Evolutionary conservation across 2,113 vertebrate species (phyloP).

Genomic region (Pituophis catenifer): DNA sequence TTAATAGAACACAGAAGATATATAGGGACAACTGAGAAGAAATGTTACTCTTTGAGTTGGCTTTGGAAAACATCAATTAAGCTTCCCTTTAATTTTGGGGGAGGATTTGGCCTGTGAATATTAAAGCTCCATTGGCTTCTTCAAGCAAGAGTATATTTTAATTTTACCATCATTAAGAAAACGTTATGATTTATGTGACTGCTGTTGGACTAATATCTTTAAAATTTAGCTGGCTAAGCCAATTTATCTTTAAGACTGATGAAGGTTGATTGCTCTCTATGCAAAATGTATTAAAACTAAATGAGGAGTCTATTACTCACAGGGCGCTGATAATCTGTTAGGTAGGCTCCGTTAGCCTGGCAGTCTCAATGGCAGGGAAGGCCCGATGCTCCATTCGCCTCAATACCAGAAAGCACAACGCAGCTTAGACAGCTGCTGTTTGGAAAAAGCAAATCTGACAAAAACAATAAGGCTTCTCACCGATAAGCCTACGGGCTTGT

Average conservation of each 20-base stretch:
- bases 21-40: constrained; percentile 22
- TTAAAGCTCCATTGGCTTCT: constrained; percentile 71
- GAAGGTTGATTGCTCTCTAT: constrained; percentile 92
- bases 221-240: constrained; percentile 84
- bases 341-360: constrained; percentile 88
- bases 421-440: constrained; percentile 19
- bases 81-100: constrained; percentile 66
- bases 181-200: constrained; percentile 93
- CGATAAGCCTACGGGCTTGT: not conserved
- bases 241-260: constrained; percentile 98
- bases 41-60: constrained; percentile 17
- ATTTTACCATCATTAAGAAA: constrained; percentile 87
- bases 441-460: not conserved
- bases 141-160: constrained; percentile 80
- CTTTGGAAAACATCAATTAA: constrained; percentile 65
- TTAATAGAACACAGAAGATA: constrained; percentile 27
- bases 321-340: constrained; percentile 85
- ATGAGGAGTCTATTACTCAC: constrained; percentile 98
- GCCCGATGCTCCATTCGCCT: constrained; percentile 21
- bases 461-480: not conserved
- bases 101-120: constrained; percentile 62
- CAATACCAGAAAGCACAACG: constrained; percentile 25
- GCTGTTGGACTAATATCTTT: constrained; percentile 88
- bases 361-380: constrained; percentile 67
- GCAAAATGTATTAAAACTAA: constrained; percentile 97